Evolutionary conservation across 2,888 invertebrate species (phyloP).

Genomic region (Pammene fasciana): DNA sequence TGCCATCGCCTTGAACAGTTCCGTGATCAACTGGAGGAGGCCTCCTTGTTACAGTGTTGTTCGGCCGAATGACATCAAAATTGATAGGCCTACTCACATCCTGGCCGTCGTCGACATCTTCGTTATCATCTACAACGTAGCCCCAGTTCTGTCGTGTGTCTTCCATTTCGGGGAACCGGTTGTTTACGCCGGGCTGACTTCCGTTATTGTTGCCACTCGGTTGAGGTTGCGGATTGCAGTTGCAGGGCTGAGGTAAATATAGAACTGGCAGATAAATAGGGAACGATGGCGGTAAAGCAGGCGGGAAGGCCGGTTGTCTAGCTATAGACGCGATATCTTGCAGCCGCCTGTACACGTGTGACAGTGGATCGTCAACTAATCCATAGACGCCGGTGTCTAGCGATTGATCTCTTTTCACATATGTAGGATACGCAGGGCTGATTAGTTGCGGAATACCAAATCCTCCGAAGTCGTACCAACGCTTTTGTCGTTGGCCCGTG

Average conservation of each 20-base stretch:
- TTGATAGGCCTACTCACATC: constrained; percentile 62
- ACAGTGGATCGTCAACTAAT: constrained; percentile 44
- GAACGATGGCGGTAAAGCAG: constrained; percentile 47
- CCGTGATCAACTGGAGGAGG: constrained; percentile 66
- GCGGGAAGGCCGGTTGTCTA: constrained; percentile 45
- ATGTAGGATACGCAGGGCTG: constrained; percentile 41
- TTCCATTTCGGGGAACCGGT: constrained; percentile 61
- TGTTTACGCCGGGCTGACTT: constrained; percentile 50
- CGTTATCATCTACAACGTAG: constrained; percentile 55
- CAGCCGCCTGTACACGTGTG: constrained; percentile 45
- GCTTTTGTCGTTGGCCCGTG: constrained; percentile 50
- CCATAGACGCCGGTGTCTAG: constrained; percentile 45
- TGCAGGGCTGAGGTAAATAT: constrained; percentile 58
- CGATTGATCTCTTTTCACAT: constrained; percentile 45
- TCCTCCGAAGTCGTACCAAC: constrained; percentile 51
- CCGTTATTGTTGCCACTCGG: constrained; percentile 44
- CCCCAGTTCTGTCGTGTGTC: constrained; percentile 72
- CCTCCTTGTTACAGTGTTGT: constrained; percentile 52
- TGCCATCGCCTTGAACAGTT: constrained; percentile 52
- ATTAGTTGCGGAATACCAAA: constrained; percentile 40
- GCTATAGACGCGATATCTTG: constrained; percentile 45
- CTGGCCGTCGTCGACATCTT: constrained; percentile 49
- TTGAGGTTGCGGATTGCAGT: constrained; percentile 50
- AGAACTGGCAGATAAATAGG: constrained; percentile 63
- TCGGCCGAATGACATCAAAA: constrained; percentile 57